Base-by-base conservation (phyloP, 2,797 vertebrate species). In the Gobionotothen gibberifrons region DNA sequence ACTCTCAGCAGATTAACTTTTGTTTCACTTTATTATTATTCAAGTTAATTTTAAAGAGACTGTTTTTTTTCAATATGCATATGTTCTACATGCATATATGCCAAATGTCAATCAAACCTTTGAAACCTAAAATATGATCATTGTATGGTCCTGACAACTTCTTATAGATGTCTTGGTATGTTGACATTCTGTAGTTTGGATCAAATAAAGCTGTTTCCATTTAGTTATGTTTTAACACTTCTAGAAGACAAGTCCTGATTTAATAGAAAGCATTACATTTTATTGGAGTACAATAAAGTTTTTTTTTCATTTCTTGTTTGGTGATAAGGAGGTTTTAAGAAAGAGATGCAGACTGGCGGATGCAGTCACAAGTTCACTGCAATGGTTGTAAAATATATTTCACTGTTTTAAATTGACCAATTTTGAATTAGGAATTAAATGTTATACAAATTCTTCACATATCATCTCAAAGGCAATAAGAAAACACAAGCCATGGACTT, bases 401-500 rank as follows among this genome's bases (percentile, higher is more conserved):
- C 26, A 32, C 22, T 53, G 29, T 62, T 74, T 14, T 36, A 60
- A 44, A 55, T 12, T 55, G 7, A 72, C 0, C 4, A 19, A 26
- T 51, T 26, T 21, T 21, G 12, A 71, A 55, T 44, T 5, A 42
- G 26, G 26, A 36, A n/a, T 55, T 39, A 44, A 8, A 64, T 43
- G 4, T n/a, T n/a, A 60, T 51, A 42, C 8, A 14, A 13, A 46
- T 52, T 49, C 5, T n/a, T 69, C n/a, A 48, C 10, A 22, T 6
- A 19, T 11, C 21, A 69, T 6, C 62, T 43, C 36, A 47, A n/a
- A 61, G 42, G 21, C 42, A 60, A 15, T 6, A 75, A 26, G 12
- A 54, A 68, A 78, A 51, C 40, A 54, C 11, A 43, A 76, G 78
- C 64, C 44, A 3, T 51, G 58, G 9, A 52, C 59, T 49, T 72